Evolutionary conservation across 2,113 vertebrate species (phyloP), one percentile per base, ranked within the genome.

Genomic region (Proterorhinus semilunaris): DNA sequence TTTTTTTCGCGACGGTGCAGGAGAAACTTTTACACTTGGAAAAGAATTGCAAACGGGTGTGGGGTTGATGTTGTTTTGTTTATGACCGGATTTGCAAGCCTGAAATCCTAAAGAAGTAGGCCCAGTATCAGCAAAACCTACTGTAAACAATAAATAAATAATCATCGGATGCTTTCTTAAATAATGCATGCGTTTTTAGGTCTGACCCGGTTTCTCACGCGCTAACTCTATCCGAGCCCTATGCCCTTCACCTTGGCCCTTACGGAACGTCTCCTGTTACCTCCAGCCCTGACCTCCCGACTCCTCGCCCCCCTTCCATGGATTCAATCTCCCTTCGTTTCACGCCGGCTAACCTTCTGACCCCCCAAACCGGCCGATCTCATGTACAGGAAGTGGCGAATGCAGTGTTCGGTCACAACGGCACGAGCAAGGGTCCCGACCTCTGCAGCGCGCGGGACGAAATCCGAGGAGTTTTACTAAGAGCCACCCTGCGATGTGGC

Each of bases 231-330:
- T 50, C 44, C 8, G 13, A 59, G 57, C 59, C 69, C 43, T 68
- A 52, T 66, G 74, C 70, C 75, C 27, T 62, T 80, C 49, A 70
- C 68, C 76, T 83, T 65, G 15, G 66, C 72, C 74, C 55, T 21
- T 27, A 53, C 57, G 62, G 68, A 42, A 54, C 10, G 6, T 6
- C 82, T 89, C 76, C 57, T 65, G 70, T 83, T 87, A 66, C 77
- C 67, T 61, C 66, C 54, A 17, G 1, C 51, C 13, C 52, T 47
- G 72, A 82, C 84, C 81, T 81, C 67, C 66, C 42, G 47, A 59
- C 75, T 42, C 27, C n/a, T 10, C 21, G 10, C 21, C 44, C 66
- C 62, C 47, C 63, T 64, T 64, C 71, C 8, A 72, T 72, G 63
- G 9, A 66, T 74, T 48, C 64, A 12, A 62, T 69, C 46, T 82